A percentile compares a stretch with the other conserved stretches of the same genome.
Evolutionary conservation across 2,113 vertebrate species (phyloP).

Genomic region (Onychorhynchus coronatus): DNA sequence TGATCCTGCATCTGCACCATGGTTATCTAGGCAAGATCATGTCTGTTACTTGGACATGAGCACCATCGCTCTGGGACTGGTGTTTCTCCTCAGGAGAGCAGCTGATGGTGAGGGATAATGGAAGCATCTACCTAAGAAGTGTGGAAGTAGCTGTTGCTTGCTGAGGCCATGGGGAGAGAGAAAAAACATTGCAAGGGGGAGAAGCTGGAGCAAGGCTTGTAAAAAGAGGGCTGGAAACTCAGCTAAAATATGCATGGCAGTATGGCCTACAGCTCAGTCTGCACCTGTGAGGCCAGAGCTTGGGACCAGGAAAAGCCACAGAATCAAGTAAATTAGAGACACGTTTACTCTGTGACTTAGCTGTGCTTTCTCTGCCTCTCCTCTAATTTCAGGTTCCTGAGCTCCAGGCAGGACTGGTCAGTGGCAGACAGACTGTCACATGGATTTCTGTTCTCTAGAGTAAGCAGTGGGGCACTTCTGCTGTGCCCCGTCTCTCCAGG

Average conservation of each 20-base stretch:
- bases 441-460: background rate
- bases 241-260: background rate
- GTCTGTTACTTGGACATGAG: background rate
- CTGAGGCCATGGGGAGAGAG: background rate
- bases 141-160: background rate
- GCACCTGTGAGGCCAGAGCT: background rate
- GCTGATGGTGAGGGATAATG: background rate
- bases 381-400: background rate
- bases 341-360: background rate
- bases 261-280: background rate
- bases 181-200: background rate
- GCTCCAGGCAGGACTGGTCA: background rate
- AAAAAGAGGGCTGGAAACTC: background rate
- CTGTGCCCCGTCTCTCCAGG: background rate
- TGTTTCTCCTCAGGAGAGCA: background rate
- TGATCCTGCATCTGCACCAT: background rate
- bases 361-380: background rate
- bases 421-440: background rate
- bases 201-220: background rate
- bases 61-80: background rate
- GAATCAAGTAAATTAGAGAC: background rate
- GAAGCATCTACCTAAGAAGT: background rate
- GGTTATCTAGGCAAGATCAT: background rate
- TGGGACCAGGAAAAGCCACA: background rate
- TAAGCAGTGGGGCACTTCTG: background rate